A percentile compares a stretch with the other conserved stretches of the same genome.
Conservation (phyloP, 2,797 vertebrate species). For the Chromis chromis region DNA sequence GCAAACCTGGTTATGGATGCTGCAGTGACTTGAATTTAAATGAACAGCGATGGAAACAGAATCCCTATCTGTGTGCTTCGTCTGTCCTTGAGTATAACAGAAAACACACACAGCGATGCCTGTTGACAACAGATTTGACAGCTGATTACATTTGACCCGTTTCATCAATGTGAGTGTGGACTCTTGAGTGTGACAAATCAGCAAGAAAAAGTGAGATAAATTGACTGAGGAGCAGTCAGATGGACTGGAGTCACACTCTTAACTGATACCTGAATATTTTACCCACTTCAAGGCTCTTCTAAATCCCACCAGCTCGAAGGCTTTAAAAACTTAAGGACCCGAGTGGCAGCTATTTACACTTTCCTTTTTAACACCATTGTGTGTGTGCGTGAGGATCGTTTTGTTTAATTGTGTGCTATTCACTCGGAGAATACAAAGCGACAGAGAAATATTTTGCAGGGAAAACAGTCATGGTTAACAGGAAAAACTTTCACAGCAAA, state of each 20-base stretch:
- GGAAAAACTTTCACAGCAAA: not conserved
- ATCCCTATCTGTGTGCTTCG: not conserved
- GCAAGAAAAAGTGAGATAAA: not conserved
- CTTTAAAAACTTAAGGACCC: slow-evolving; percentile 18
- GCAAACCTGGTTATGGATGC: slow-evolving; percentile 2
- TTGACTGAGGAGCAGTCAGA: not conserved
- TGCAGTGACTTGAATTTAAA: slow-evolving; percentile 35
- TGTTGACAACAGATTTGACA: not conserved
- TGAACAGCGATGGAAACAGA: not conserved
- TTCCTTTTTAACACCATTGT: slow-evolving; percentile 15
- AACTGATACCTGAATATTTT: slow-evolving; percentile 35
- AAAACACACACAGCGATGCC: not conserved
- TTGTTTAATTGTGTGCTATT: slow-evolving; percentile 12
- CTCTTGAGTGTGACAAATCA: not conserved
- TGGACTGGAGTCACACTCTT: not conserved
- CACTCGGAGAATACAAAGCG: not conserved
- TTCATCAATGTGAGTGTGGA: not conserved
- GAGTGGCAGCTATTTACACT: not conserved
- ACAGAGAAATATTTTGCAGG: not conserved
- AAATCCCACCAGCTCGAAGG: slow-evolving; percentile 9
- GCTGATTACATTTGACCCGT: not conserved
- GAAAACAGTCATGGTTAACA: not conserved
- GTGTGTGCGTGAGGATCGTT: slow-evolving; percentile 1
- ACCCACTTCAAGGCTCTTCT: slow-evolving; percentile 17
- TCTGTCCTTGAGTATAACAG: slow-evolving; percentile 1